Percentiles rank a stretch among this genome's conserved stretches.
Conservation (phyloP, 2,113 vertebrate genomes). For the Progne subis region DNA sequence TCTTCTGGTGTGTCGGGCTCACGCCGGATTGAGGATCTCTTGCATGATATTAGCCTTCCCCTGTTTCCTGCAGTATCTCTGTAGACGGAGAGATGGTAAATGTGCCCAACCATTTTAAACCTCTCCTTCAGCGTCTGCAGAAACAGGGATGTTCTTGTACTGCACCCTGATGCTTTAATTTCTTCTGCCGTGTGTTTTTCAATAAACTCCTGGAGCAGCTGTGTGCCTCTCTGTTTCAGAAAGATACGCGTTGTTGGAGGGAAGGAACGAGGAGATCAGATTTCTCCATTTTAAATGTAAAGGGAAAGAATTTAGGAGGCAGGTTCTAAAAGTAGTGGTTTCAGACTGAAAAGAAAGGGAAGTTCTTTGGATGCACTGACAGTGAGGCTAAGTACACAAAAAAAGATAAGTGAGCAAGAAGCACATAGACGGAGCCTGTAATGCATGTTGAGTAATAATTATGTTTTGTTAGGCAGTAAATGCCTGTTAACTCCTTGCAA, state of each 20-base stretch:
- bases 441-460: slow-evolving; percentile 20
- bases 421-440: slow-evolving; percentile 16
- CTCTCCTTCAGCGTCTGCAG: not conserved
- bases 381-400: not conserved
- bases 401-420: slow-evolving; percentile 14
- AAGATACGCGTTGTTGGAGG: not conserved
- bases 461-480: slow-evolving; percentile 59
- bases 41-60: not conserved
- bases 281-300: not conserved
- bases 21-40: not conserved
- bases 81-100: not conserved
- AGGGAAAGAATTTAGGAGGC: not conserved
- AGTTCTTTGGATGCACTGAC: not conserved
- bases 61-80: not conserved
- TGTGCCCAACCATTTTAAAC: slow-evolving; percentile 16
- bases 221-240: not conserved
- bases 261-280: not conserved
- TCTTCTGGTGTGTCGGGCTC: not conserved
- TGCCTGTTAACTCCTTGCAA: slow-evolving; percentile 56
- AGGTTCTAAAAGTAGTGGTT: not conserved
- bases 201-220: not conserved
- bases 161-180: not conserved
- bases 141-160: not conserved
- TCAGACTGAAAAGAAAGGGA: not conserved
- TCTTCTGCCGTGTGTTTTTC: not conserved